Evolutionary conservation across 2,888 invertebrate species (phyloP).

Genomic region (Eucriotettix oculatus): DNA sequence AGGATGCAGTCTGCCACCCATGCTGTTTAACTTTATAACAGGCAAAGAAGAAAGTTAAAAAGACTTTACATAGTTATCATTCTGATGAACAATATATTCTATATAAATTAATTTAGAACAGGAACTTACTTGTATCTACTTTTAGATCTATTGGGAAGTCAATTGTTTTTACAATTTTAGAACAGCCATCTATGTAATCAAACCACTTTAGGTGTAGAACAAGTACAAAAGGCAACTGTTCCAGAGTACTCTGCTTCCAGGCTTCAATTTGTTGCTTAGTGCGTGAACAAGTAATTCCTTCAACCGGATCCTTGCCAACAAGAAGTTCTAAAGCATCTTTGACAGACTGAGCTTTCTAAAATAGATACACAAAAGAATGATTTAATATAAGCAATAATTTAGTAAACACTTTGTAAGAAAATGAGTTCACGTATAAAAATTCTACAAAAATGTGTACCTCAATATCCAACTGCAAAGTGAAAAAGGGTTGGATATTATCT

Average conservation of each 20-base stretch:
- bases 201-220: slow-evolving; percentile 90
- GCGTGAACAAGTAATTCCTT: slow-evolving; percentile 69
- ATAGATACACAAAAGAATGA: slow-evolving; percentile 5
- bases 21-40: no score
- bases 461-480: slow-evolving; percentile 86
- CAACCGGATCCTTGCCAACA: slow-evolving; percentile 67
- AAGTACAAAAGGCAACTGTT: slow-evolving; percentile 75
- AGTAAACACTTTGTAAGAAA: background rate
- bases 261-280: slow-evolving; percentile 73
- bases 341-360: slow-evolving; percentile 64
- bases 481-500: slow-evolving; percentile 89
- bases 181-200: slow-evolving; percentile 74
- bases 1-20: no score
- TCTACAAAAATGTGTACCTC: slow-evolving; percentile 41
- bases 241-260: slow-evolving; percentile 77
- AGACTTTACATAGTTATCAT: no score
- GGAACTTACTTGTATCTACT: slow-evolving; percentile 64
- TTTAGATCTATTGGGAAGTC: slow-evolving; percentile 81
- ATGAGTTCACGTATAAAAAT: background rate
- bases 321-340: slow-evolving; percentile 75
- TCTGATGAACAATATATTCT: no score
- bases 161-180: slow-evolving; percentile 81
- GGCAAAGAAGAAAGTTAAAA: no score
- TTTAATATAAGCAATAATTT: background rate
- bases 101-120: no score